These are phyloP conservation scores for Mystacornis crossleyi DNA, from an alignment of 2,113 vertebrate genomes.

Conservation along the genomic window DNA sequence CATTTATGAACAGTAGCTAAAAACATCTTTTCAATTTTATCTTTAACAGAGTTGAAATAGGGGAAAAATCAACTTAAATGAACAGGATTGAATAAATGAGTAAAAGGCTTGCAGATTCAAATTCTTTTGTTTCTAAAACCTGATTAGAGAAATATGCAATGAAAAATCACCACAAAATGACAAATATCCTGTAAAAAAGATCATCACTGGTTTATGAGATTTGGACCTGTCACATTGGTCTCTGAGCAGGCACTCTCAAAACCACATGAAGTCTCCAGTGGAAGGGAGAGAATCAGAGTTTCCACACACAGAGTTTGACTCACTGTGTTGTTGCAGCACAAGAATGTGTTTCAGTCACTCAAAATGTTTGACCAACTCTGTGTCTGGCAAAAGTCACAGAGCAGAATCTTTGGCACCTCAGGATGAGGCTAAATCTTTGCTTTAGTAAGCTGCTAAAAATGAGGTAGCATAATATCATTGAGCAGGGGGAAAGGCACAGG, in stretches of 20 bases:
- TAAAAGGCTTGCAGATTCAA: neutral
- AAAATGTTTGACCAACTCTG: neutral
- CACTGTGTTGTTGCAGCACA: neutral
- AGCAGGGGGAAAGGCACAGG: neutral
- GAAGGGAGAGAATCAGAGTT: neutral
- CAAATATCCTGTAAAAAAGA: neutral
- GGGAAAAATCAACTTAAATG: neutral
- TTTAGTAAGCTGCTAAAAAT: neutral
- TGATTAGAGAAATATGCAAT: neutral
- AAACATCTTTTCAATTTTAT: neutral
- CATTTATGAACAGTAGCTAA: neutral
- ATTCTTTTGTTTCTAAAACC: neutral
- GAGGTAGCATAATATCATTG: neutral
- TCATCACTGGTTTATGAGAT: neutral
- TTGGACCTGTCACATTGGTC: fast-evolving
- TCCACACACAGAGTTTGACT: neutral
- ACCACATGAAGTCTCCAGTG: neutral
- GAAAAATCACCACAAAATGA: neutral
- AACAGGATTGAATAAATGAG: neutral
- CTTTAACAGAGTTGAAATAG: neutral
- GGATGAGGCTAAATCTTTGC: neutral
- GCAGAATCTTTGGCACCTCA: neutral
- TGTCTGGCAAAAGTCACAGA: neutral
- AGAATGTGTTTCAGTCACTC: neutral
- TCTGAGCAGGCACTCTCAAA: neutral